phyloP scores from a whole-genome alignment of 37 sponge, comb jelly and placozoan species.

The Lycopodina hypogea region DNA sequence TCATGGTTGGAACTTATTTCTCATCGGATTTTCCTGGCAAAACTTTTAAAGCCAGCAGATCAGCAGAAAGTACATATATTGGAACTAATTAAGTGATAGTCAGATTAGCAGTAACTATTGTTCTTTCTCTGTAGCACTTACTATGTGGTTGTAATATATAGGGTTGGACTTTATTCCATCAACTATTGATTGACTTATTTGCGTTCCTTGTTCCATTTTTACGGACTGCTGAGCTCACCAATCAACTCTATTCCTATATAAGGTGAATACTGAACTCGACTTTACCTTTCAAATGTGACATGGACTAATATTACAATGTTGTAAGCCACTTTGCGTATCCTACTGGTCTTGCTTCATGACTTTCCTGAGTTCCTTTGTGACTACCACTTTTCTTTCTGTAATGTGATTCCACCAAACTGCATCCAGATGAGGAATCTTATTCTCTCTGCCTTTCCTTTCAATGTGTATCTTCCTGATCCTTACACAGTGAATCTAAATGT shows the following conservation, averaged over 20 bases:
- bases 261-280: constrained; percentile 71
- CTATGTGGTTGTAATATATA: constrained; percentile 3
- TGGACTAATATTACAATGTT: no score
- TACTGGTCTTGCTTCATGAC: constrained; percentile 97
- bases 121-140: not conserved
- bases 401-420: constrained; percentile 99
- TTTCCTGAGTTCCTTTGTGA: constrained; percentile 99
- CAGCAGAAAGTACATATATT: constrained; percentile 69
- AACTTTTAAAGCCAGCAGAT: constrained; percentile 83
- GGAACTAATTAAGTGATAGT: not conserved
- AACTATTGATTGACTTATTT: constrained; percentile 93
- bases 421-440: constrained; percentile 99
- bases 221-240: constrained; percentile 93
- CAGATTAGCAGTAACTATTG: not conserved
- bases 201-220: constrained; percentile 96
- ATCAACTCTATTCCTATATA: constrained; percentile 92
- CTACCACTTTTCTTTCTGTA: constrained; percentile 98
- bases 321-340: constrained; percentile 93
- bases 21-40: constrained; percentile 86
- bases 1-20: constrained; percentile 98
- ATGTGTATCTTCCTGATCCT: constrained; percentile 98
- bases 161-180: constrained; percentile 97
- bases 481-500: constrained; percentile 99
- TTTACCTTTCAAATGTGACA: no score
- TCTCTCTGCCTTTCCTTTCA: constrained; percentile 96